phyloP scores from a whole-genome alignment of 2,113 vertebrate species.

The Propithecus coquereli region DNA sequence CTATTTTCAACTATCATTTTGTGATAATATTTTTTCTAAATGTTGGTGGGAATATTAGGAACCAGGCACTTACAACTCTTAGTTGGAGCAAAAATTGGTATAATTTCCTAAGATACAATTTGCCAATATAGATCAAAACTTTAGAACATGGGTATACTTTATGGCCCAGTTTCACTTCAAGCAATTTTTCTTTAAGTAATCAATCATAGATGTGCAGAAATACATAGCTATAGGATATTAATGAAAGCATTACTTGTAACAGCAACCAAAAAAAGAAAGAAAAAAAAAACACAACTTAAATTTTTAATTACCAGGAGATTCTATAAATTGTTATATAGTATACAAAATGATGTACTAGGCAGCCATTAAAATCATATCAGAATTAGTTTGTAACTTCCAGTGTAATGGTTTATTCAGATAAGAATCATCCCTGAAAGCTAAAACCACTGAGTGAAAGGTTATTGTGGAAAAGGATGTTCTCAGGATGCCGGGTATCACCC shows the following conservation, averaged over 20 bases:
- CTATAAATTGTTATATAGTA: neutral
- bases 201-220: neutral
- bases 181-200: neutral
- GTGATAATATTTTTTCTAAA: neutral
- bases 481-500: neutral
- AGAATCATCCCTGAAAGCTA: neutral
- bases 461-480: neutral
- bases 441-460: neutral
- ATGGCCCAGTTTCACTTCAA: neutral
- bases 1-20: neutral
- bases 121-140: neutral
- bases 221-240: neutral
- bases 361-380: neutral
- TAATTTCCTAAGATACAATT: neutral
- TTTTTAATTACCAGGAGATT: neutral
- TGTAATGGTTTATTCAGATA: neutral
- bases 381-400: neutral
- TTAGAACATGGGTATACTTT: neutral
- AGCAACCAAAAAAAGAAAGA: neutral
- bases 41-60: neutral
- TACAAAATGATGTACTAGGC: neutral
- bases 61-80: neutral
- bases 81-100: neutral
- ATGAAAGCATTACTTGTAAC: neutral
- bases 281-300: neutral